These are phyloP conservation scores for Aldabrachelys gigantea DNA, from an alignment of 2,113 vertebrate genomes.

Conservation along the genomic window DNA sequence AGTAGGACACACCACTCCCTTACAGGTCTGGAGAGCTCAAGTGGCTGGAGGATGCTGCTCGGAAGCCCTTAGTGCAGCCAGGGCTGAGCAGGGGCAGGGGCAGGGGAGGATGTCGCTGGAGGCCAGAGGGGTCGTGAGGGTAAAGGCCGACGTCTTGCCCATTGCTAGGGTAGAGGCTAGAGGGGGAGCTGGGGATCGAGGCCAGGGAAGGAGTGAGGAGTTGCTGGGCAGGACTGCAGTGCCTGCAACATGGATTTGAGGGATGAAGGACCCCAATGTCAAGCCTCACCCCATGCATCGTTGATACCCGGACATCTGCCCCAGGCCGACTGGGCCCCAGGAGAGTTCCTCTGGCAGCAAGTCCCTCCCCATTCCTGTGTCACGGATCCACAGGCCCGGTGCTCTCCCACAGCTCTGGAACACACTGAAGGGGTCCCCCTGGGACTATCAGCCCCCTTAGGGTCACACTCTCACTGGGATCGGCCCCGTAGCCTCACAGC, in stretches of 20 bases:
- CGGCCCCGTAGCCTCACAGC: background rate
- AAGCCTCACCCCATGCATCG: background rate
- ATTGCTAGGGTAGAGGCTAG: too few relatives aligned
- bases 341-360: background rate
- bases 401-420: background rate
- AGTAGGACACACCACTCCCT: background rate
- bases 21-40: too few relatives aligned
- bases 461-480: background rate
- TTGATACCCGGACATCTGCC: background rate
- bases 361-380: background rate
- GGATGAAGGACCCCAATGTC: too few relatives aligned
- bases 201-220: background rate
- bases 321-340: background rate
- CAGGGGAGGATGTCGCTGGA: background rate
- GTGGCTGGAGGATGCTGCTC: background rate
- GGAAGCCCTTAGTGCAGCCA: too few relatives aligned
- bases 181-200: background rate
- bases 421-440: too few relatives aligned
- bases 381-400: background rate
- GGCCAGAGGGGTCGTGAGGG: background rate
- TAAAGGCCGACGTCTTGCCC: background rate
- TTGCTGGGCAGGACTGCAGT: background rate
- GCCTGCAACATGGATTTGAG: background rate
- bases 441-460: too few relatives aligned
- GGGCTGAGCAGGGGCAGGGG: too few relatives aligned